Conservation (phyloP, 2,888 invertebrate genomes). For the Odontothrips loti region DNA sequence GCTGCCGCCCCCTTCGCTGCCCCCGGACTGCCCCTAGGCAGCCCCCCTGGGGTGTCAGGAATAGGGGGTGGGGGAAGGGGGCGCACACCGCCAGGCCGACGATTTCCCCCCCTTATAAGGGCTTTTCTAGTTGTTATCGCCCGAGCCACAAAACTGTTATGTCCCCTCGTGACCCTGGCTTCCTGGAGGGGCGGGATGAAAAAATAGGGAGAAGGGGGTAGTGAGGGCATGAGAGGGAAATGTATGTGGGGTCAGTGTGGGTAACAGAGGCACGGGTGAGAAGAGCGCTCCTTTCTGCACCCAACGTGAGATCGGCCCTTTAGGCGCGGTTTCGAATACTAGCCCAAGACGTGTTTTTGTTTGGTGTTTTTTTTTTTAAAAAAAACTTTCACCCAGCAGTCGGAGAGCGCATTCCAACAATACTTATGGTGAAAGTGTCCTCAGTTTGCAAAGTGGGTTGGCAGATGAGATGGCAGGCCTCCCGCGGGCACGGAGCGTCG, state of each 20-base stretch:
- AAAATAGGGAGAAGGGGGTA: not conserved
- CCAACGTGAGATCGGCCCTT: no score
- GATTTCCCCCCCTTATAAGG: not conserved
- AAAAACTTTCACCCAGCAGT: no score
- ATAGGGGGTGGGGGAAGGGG: not conserved
- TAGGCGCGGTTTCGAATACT: no score
- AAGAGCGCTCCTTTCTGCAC: no score
- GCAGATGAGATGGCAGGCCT: no score
- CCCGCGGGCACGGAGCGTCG: no score
- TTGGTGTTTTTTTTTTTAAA: no score
- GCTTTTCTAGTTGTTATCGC: constrained; percentile 26
- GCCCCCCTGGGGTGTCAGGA: not conserved
- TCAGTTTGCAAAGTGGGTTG: no score
- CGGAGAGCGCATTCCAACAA: no score
- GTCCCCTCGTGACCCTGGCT: not conserved
- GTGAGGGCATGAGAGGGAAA: not conserved
- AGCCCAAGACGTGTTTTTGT: no score
- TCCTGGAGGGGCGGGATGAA: not conserved
- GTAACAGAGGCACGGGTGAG: not conserved
- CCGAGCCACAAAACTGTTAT: constrained; percentile 20
- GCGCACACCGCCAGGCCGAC: not conserved
- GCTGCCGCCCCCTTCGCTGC: not conserved
- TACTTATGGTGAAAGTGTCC: no score
- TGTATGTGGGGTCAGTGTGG: not conserved
- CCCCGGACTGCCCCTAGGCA: not conserved